Percentiles rank a stretch among this genome's conserved stretches.
Evolutionary conservation across 2,113 vertebrate species (phyloP).

Genomic region (Odontesthes bonariensis): DNA sequence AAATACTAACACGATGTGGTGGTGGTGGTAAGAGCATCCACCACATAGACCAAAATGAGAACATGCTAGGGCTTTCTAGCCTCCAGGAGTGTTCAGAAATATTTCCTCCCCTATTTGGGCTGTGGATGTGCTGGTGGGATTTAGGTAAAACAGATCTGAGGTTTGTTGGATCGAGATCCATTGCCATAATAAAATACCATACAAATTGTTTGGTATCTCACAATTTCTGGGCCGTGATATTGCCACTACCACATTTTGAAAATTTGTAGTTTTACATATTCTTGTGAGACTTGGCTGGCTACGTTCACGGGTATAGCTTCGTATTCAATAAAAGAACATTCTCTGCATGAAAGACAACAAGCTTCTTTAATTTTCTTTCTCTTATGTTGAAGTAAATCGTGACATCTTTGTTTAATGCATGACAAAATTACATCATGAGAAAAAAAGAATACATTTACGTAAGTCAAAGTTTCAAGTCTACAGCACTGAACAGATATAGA

Average conservation of each 20-base stretch:
- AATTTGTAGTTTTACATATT: too few relatives aligned
- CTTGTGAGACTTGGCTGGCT: too few relatives aligned
- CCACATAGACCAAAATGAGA: conserved; percentile 8
- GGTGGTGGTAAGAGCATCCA: too few relatives aligned
- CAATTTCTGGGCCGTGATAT: too few relatives aligned
- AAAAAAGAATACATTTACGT: not conserved
- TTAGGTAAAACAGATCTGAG: not conserved
- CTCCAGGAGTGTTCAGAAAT: not conserved
- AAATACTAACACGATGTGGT: too few relatives aligned
- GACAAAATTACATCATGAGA: not conserved
- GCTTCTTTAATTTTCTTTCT: not conserved
- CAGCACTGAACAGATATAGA: too few relatives aligned
- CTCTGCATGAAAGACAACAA: not conserved
- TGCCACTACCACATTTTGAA: too few relatives aligned
- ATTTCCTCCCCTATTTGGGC: not conserved
- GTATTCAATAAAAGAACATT: not conserved
- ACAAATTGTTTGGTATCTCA: too few relatives aligned
- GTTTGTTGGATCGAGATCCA: not conserved
- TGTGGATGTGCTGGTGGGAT: not conserved
- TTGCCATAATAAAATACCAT: too few relatives aligned
- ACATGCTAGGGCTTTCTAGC: not conserved
- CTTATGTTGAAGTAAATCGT: not conserved
- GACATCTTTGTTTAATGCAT: not conserved
- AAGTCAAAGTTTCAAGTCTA: too few relatives aligned
- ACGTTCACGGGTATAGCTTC: not conserved